These are phyloP conservation scores for Phoronis australis DNA, from an alignment of 2,888 invertebrate species.

Conservation along the genomic window DNA sequence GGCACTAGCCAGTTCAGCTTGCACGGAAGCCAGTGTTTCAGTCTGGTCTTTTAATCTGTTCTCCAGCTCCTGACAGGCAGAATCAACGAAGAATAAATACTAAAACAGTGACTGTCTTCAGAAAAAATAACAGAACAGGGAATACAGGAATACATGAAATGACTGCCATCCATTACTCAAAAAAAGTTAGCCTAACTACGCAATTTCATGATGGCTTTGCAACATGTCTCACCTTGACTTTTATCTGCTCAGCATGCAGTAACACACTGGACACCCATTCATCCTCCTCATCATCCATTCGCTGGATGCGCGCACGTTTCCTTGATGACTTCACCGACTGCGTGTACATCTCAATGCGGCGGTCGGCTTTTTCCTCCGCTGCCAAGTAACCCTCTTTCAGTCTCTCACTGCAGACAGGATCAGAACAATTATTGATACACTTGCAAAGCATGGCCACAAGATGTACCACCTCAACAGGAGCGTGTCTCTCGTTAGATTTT, in stretches of 20 bases:
- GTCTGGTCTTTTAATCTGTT: not conserved
- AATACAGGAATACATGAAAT: too few species aligned
- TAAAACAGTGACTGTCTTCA: not conserved
- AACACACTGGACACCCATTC: conserved; percentile 38
- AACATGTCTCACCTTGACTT: conserved; percentile 32
- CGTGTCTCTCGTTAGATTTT: too few species aligned
- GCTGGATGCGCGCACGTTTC: not conserved
- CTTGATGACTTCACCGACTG: conserved; percentile 16
- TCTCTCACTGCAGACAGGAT: conserved; percentile 20
- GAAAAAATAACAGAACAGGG: too few species aligned
- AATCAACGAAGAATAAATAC: not conserved
- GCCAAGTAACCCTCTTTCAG: conserved; percentile 20
- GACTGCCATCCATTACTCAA: too few species aligned
- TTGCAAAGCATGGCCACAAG: not conserved
- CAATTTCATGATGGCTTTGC: too few species aligned
- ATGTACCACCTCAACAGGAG: too few species aligned
- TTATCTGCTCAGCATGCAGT: conserved; percentile 31
- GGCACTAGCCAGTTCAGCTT: not conserved
- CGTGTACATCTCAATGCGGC: conserved; percentile 26
- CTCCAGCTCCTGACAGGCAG: not conserved
- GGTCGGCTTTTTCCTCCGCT: conserved; percentile 31
- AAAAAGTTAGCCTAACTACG: too few species aligned
- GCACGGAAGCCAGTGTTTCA: too few species aligned
- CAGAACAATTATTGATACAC: not conserved
- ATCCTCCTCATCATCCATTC: conserved; percentile 31